A percentile compares a stretch with the other conserved stretches of the same genome.
Evolutionary conservation across 30 jellyfish, hydroid and myxozoan genomes (phyloP).

Genomic region (Aurelia sp.): DNA sequence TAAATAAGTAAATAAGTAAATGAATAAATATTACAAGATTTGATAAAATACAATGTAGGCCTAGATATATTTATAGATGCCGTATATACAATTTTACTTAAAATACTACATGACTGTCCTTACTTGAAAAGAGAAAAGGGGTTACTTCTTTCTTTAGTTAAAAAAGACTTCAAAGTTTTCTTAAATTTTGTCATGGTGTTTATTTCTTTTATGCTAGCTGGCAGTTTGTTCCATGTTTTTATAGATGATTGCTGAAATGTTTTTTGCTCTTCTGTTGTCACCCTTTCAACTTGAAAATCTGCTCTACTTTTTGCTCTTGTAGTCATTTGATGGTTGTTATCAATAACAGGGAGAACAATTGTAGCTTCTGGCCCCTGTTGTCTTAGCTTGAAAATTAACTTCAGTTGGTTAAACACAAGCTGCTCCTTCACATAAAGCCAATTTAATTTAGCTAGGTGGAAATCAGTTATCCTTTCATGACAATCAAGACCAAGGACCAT

Average conservation of each 20-base stretch:
- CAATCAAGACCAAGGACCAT: constrained; percentile 44
- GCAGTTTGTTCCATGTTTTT: constrained; percentile 24
- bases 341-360: constrained; percentile 48
- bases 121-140: not conserved
- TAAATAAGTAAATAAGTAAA: not conserved
- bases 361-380: constrained; percentile 56
- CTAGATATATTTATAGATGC: not conserved
- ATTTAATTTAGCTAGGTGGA: constrained; percentile 67
- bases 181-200: constrained; percentile 38
- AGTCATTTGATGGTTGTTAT: constrained; percentile 36
- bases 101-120: not conserved
- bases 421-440: constrained; percentile 63
- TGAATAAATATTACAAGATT: constrained; percentile 35
- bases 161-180: constrained; percentile 32
- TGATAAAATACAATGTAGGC: constrained; percentile 9
- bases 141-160: not conserved
- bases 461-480: constrained; percentile 56
- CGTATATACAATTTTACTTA: constrained; percentile 20
- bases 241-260: constrained; percentile 36
- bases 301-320: constrained; percentile 42
- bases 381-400: constrained; percentile 53
- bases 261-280: constrained; percentile 45
- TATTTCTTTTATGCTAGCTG: constrained; percentile 15
- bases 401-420: constrained; percentile 50
- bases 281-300: constrained; percentile 43